Evolutionary conservation across 30 jellyfish, hydroid and myxozoan genomes (phyloP).

Genomic region (Aurelia aurita complex sp. Pacific): DNA sequence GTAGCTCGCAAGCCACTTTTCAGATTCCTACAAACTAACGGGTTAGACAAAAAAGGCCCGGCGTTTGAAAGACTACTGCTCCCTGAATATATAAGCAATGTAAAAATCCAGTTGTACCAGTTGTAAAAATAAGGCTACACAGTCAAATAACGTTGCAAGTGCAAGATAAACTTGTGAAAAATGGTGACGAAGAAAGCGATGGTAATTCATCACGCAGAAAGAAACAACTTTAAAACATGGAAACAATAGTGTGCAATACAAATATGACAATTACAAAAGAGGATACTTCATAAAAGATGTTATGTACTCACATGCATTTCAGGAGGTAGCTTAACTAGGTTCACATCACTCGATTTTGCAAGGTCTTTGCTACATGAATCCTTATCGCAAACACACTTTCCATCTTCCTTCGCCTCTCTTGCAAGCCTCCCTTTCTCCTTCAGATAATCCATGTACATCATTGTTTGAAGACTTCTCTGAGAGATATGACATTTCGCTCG

Average conservation of each 20-base stretch:
- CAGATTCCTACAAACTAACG: too few species aligned
- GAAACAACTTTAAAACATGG: too few species aligned
- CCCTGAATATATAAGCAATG: neutral
- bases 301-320: conserved; percentile 47
- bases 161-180: too few species aligned
- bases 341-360: conserved; percentile 8
- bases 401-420: neutral
- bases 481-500: conserved; percentile 33
- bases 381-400: neutral
- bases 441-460: conserved; percentile 40
- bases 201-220: too few species aligned
- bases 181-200: too few species aligned
- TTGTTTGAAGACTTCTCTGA: conserved; percentile 33
- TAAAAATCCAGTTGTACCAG: too few species aligned
- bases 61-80: neutral
- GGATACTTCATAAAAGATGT: neutral
- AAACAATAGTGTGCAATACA: too few species aligned
- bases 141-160: too few species aligned
- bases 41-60: too few species aligned
- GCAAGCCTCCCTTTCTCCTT: conserved; percentile 13
- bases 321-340: conserved; percentile 8
- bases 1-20: too few species aligned
- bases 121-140: too few species aligned
- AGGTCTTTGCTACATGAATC: neutral
- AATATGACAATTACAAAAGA: neutral